Evolutionary conservation across 2,797 vertebrate species (phyloP).

Genomic region (Lycodopsis pacificus): DNA sequence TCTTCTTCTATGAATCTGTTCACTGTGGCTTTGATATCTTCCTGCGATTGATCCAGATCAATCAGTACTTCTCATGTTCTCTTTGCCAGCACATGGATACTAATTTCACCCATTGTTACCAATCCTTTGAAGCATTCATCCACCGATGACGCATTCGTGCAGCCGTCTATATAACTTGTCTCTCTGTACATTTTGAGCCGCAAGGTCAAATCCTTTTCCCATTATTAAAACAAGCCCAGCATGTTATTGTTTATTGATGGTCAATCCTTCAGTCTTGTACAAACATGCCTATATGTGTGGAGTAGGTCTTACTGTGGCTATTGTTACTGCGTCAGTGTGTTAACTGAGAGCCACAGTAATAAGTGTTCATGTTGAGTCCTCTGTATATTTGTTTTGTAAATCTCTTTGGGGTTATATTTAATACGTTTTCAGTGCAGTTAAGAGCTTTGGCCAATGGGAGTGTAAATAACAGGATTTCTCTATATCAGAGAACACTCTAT

Average conservation of each 20-base stretch:
- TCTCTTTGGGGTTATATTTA: conserved; percentile 35
- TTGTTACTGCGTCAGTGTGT: conserved; percentile 55
- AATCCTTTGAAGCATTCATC: not conserved
- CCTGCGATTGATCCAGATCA: not conserved
- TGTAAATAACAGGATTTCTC: conserved; percentile 29
- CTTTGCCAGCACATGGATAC: not conserved
- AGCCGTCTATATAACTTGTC: not conserved
- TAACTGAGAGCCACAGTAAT: conserved; percentile 43
- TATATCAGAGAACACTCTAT: not conserved
- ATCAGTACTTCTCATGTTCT: not conserved
- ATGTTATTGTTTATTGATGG: conserved; percentile 51
- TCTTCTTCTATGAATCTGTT: not conserved
- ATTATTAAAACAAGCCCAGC: conserved; percentile 58
- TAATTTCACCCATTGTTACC: not conserved
- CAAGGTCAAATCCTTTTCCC: conserved; percentile 50
- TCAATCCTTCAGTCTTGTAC: conserved; percentile 40
- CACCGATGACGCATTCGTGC: not conserved
- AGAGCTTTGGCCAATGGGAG: conserved; percentile 19
- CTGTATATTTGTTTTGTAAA: conserved; percentile 61
- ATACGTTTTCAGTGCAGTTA: conserved; percentile 38
- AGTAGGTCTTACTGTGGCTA: conserved; percentile 36
- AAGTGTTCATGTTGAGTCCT: conserved; percentile 45
- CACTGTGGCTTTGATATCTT: not conserved
- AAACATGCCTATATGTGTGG: conserved; percentile 49
- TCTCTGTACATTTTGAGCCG: not conserved